Conservation (phyloP, 2,113 vertebrate genomes). For the Sturnira hondurensis region DNA sequence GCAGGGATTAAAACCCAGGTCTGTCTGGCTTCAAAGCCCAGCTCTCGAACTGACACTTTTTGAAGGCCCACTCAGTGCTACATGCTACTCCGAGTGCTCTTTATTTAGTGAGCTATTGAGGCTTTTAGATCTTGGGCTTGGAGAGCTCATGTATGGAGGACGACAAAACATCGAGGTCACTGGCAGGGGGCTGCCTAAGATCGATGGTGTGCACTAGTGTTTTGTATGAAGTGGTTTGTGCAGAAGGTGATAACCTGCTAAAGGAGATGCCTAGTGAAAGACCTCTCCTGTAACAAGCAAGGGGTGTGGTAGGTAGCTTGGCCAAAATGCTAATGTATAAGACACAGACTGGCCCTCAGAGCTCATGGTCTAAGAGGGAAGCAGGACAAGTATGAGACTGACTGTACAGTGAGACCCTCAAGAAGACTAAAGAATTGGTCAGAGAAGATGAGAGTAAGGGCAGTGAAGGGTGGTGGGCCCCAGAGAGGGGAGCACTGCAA, state of each 20-base stretch:
- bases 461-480: no score
- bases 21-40: not conserved
- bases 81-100: not conserved
- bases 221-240: not conserved
- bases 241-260: not conserved
- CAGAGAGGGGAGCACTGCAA: not conserved
- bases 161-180: not conserved
- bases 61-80: not conserved
- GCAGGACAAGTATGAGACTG: not conserved
- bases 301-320: not conserved
- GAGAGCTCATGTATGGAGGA: not conserved
- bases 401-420: not conserved
- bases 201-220: rapidly evolving
- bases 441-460: not conserved
- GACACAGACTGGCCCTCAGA: not conserved
- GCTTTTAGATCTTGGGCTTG: not conserved
- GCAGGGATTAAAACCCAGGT: not conserved
- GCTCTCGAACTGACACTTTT: not conserved
- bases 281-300: not conserved
- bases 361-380: not conserved
- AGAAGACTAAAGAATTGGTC: not conserved
- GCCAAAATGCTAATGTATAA: not conserved
- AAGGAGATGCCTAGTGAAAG: not conserved
- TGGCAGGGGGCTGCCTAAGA: not conserved
- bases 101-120: not conserved